phyloP scores from a whole-genome alignment of 2,888 invertebrate species.

The Calameuta pallipes region DNA sequence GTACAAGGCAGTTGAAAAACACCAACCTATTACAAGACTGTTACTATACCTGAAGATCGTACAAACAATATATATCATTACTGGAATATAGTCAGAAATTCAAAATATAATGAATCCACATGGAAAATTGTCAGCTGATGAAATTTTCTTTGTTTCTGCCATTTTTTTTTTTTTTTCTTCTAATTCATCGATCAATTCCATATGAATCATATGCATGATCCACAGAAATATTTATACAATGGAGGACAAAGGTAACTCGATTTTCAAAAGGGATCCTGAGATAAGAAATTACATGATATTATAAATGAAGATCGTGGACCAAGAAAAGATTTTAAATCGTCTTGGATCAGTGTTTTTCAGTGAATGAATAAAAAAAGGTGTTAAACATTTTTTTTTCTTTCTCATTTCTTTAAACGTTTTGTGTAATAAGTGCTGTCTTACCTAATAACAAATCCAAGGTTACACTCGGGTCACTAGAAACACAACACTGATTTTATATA shows the following conservation, averaged over 20 bases:
- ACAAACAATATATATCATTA: not conserved
- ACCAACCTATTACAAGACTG: not conserved
- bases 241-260: no score
- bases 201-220: no score
- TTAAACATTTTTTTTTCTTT: no score
- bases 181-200: not conserved
- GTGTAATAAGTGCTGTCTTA: constrained; percentile 25
- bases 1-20: not conserved
- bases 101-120: not conserved
- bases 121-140: not conserved
- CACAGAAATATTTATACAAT: no score
- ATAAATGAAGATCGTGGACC: not conserved
- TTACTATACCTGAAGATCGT: not conserved
- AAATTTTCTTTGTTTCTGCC: not conserved
- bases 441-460: constrained; percentile 45
- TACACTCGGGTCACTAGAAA: constrained; percentile 35
- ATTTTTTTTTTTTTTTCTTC: not conserved
- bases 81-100: not conserved
- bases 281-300: not conserved
- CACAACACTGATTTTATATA: constrained; percentile 37
- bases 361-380: not conserved
- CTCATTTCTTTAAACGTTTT: not conserved
- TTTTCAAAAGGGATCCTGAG: no score
- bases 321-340: not conserved
- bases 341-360: not conserved